A percentile compares a stretch with the other conserved stretches of the same genome.
phyloP scores from a whole-genome alignment of 2,113 vertebrate species.

The Coturnix japonica region DNA sequence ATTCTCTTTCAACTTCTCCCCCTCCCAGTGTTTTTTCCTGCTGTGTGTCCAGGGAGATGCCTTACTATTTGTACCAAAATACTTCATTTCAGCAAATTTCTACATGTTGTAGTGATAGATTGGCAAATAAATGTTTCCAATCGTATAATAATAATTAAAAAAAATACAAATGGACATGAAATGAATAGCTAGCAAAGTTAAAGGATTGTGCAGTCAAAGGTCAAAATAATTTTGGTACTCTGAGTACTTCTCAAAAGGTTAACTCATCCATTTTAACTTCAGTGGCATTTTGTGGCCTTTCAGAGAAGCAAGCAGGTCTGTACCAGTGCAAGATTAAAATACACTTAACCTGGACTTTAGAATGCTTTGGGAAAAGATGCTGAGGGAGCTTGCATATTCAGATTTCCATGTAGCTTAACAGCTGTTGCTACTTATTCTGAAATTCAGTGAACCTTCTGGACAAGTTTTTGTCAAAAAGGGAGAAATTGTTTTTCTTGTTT shows the following conservation, averaged over 20 bases:
- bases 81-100: neutral
- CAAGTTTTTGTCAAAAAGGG: conserved; percentile 53
- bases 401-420: conserved; percentile 47
- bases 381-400: conserved; percentile 27
- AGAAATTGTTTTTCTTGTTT: conserved; percentile 53
- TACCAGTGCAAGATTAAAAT: conserved; percentile 36
- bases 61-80: conserved; percentile 16
- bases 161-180: conserved; percentile 61
- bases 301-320: conserved; percentile 49
- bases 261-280: conserved; percentile 77
- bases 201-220: conserved; percentile 62
- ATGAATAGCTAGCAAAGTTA: conserved; percentile 54
- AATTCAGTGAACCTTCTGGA: conserved; percentile 46
- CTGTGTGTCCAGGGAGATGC: neutral
- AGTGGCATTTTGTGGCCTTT: conserved; percentile 79
- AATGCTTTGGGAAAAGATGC: conserved; percentile 45
- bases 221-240: conserved; percentile 67
- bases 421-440: conserved; percentile 6
- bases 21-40: neutral
- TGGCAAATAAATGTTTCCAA: conserved; percentile 45
- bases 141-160: conserved; percentile 40
- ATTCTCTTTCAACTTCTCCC: neutral
- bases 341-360: conserved; percentile 46
- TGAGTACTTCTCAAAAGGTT: conserved; percentile 74
- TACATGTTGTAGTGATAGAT: conserved; percentile 33